Evolutionary conservation across 2,888 invertebrate species (phyloP), one percentile per base, ranked within the genome.

Genomic region (Apotomis capreana): DNA sequence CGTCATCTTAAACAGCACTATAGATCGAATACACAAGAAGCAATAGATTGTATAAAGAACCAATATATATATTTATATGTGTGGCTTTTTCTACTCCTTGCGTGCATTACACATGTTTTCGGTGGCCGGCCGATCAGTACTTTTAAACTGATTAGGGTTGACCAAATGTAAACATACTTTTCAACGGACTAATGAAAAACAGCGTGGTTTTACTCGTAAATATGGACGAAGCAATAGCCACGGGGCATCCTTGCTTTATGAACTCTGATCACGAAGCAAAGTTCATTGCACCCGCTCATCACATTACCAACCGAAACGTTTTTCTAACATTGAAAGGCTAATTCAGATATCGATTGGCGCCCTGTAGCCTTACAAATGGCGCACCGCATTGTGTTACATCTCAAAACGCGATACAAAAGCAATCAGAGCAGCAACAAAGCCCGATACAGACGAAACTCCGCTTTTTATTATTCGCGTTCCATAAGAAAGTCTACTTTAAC

Each of bases 401-500:
- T 75, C 73, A 78, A 77, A 78, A 76, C 79, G 76, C 71, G 68
- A 76, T 73, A 81, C 80, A 82, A 84, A 84, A 81, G 78, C 83
- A 86, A 86, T 87, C 84, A 83, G 78, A 78, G 74, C 76, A 76
- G 78, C 78, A 84, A 86, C 84, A 89, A 87, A 83, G 78, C 82
- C 74, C 75, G 81, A 78, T 78, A 83, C 83, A 82, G 80, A 79
- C 78, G 67, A 81, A 81, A 81, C 80, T 78, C 81, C 82, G 78
- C 78, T 75, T 82, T 82, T 87, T 89, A 86, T 87, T 87, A 87
- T 87, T 80, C 80, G 78, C 78, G 79, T 78, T 79, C 81, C 82
- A 81, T 83, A 87, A 87, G 84, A 85, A 87, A 84, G 82, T 84
- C 81, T 87, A 87, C 84, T 87, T 88, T 87, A 87, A 86, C 82